A percentile compares a stretch with the other conserved stretches of the same genome.
Evolutionary conservation across 2,797 vertebrate species (phyloP).

Genomic region (Choloepus didactylus): DNA sequence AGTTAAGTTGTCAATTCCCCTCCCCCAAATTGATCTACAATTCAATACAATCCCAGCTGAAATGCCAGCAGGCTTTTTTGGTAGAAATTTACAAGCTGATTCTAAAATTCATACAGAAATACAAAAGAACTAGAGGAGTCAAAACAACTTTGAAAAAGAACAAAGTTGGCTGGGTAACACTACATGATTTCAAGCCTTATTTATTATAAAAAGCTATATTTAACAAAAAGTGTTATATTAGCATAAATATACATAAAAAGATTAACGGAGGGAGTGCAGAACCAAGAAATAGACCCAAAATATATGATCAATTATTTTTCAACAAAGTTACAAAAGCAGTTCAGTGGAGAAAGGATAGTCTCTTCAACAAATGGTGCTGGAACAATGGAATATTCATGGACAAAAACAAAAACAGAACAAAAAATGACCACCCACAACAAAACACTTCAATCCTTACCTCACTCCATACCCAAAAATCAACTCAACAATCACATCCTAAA

Average conservation of each 20-base stretch:
- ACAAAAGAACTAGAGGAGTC: not conserved
- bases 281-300: not conserved
- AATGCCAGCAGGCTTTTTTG: not conserved
- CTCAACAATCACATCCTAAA: slow-evolving; percentile 10
- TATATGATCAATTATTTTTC: slow-evolving; percentile 42
- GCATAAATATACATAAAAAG: not conserved
- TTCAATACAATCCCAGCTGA: not conserved
- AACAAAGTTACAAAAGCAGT: slow-evolving; percentile 34
- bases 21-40: slow-evolving; percentile 7
- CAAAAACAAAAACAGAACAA: not conserved
- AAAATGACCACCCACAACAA: not conserved
- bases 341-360: not conserved
- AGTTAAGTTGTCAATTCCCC: slow-evolving; percentile 2
- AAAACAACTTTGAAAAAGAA: slow-evolving; percentile 35
- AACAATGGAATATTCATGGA: not conserved
- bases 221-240: not conserved
- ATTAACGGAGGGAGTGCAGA: not conserved
- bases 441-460: not conserved
- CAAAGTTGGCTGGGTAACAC: not conserved
- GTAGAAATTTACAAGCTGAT: not conserved
- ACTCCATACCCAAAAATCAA: slow-evolving; percentile 15
- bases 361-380: not conserved
- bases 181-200: slow-evolving; percentile 10
- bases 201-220: not conserved
- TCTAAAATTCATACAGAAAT: slow-evolving; percentile 54